Conservation (phyloP, 2,113 vertebrate species). For the Anoura caudifer region DNA sequence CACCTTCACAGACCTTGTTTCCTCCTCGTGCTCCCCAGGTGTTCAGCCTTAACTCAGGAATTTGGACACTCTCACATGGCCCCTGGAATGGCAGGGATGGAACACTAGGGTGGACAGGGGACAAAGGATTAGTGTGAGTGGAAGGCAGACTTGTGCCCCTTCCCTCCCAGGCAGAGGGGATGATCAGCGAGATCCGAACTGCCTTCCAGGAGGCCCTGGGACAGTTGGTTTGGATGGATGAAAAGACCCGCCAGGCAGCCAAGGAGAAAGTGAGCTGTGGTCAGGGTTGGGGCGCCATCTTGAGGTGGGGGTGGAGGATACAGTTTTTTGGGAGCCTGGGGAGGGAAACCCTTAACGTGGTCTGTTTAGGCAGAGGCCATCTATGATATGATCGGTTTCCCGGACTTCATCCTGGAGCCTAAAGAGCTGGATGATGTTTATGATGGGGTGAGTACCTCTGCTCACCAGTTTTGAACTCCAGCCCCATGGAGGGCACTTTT, state of each 20-base stretch:
- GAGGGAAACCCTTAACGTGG: neutral
- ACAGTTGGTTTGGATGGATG: constrained; percentile 94
- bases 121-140: neutral
- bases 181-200: constrained; percentile 93
- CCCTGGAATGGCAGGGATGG: neutral
- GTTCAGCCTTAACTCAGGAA: neutral
- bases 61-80: neutral
- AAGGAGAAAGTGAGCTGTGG: constrained; percentile 91
- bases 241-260: constrained; percentile 89
- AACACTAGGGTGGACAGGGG: neutral
- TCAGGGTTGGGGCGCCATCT: constrained; percentile 53
- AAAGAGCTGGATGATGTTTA: constrained; percentile 98
- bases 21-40: neutral
- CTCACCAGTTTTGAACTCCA: neutral
- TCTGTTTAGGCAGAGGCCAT: constrained; percentile 91
- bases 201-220: constrained; percentile 92
- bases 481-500: neutral
- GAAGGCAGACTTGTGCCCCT: neutral
- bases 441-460: constrained; percentile 83
- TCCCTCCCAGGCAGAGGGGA: constrained; percentile 90
- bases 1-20: neutral
- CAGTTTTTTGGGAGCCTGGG: neutral
- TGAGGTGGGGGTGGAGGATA: constrained; percentile 24
- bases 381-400: constrained; percentile 99
- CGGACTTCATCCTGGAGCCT: constrained; percentile 95